Evolutionary conservation across 2,113 vertebrate species (phyloP).

Genomic region (Gallinago paraguaiae): DNA sequence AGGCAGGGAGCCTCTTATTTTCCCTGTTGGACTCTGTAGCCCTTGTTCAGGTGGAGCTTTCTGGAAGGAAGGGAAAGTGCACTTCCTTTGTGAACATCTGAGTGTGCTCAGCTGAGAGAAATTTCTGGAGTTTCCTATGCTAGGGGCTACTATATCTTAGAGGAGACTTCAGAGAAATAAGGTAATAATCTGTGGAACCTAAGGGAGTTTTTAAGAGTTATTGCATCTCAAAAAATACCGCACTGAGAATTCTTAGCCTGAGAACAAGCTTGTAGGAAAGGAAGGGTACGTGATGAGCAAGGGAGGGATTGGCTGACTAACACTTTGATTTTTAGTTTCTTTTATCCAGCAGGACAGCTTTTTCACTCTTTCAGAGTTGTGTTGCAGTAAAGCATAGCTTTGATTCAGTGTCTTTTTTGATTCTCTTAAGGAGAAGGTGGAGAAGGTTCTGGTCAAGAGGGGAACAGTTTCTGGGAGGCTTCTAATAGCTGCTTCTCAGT

Average conservation of each 20-base stretch:
- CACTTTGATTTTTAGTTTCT: background rate
- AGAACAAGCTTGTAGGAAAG: background rate
- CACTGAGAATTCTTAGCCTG: background rate
- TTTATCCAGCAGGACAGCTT: background rate
- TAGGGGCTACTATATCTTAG: background rate
- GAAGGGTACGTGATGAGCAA: background rate
- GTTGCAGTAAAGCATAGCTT: background rate
- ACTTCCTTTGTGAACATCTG: background rate
- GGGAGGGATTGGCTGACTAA: background rate
- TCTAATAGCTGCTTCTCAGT: background rate
- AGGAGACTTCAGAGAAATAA: background rate
- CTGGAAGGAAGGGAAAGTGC: background rate
- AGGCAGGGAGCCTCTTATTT: background rate
- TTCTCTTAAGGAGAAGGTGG: background rate
- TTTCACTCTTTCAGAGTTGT: background rate
- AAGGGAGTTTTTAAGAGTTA: background rate
- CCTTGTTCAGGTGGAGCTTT: background rate
- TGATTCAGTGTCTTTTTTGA: background rate
- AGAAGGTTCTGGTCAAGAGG: background rate
- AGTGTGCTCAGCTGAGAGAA: background rate
- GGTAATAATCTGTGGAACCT: background rate
- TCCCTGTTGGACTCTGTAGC: background rate
- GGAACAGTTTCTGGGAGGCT: background rate
- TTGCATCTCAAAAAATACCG: background rate
- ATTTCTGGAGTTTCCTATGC: background rate